Evolutionary conservation across 2,888 invertebrate genomes (phyloP).

Genomic region (Hirtodrosophila alboralis): DNA sequence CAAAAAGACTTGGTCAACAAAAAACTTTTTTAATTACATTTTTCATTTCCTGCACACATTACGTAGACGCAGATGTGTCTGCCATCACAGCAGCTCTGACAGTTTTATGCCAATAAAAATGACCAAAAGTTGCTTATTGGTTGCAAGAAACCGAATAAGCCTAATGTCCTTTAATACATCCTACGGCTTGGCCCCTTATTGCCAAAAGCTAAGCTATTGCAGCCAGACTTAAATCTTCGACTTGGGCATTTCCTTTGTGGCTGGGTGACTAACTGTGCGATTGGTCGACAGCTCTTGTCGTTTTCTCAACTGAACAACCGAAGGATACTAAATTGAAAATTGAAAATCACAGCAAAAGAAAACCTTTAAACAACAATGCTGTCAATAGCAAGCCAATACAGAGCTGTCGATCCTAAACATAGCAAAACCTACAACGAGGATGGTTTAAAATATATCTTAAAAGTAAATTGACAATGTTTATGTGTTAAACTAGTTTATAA

Average conservation of each 20-base stretch:
- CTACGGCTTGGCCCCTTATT: constrained; percentile 22
- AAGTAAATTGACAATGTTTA: too few relatives aligned
- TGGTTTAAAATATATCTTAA: neutral
- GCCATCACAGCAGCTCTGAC: constrained; percentile 19
- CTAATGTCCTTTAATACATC: constrained; percentile 61
- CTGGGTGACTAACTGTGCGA: constrained; percentile 61
- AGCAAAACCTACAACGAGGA: constrained; percentile 29
- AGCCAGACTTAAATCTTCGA: constrained; percentile 33
- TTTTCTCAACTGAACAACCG: constrained; percentile 37
- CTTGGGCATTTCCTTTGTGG: constrained; percentile 44
- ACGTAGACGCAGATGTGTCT: constrained; percentile 56
- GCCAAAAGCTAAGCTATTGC: constrained; percentile 50
- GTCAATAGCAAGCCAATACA: constrained; percentile 72
- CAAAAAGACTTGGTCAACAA: constrained; percentile 43
- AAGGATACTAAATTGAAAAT: constrained; percentile 12
- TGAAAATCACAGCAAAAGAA: constrained; percentile 16
- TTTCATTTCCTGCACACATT: constrained; percentile 70
- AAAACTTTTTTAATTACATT: constrained; percentile 76
- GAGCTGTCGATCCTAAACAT: constrained; percentile 38
- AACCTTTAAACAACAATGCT: constrained; percentile 59
- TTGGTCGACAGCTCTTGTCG: constrained; percentile 57
- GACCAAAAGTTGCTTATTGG: constrained; percentile 62
- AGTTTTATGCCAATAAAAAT: constrained; percentile 59
- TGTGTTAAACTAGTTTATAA: too few relatives aligned
- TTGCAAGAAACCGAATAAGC: constrained; percentile 31